Evolutionary conservation across 2,113 vertebrate species (phyloP).

Genomic region (Osmerus eperlanus): DNA sequence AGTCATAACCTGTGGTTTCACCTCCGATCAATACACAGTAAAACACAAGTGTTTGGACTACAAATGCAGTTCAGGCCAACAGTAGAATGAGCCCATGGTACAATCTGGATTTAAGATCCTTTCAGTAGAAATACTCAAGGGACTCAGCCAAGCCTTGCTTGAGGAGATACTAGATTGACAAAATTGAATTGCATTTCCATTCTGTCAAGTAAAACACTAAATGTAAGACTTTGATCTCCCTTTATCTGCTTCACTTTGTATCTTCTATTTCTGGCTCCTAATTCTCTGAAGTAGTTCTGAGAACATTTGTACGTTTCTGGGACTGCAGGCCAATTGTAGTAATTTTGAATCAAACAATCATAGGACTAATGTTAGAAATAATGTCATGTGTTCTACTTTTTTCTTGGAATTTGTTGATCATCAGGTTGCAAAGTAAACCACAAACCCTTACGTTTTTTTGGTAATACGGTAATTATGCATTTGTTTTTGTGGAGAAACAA

Average conservation of each 20-base stretch:
- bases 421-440: too few species aligned
- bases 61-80: not conserved
- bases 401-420: too few species aligned
- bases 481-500: too few species aligned
- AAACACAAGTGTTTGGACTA: not conserved
- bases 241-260: constrained; percentile 12
- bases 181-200: constrained; percentile 6
- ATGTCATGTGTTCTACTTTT: too few species aligned
- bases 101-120: not conserved
- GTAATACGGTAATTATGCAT: too few species aligned
- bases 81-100: not conserved
- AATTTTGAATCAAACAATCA: not conserved
- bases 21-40: not conserved
- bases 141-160: not conserved
- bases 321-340: not conserved
- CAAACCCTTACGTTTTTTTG: too few species aligned
- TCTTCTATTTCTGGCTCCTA: constrained; percentile 13
- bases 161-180: constrained; percentile 15
- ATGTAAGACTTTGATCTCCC: constrained; percentile 11
- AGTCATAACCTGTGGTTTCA: not conserved
- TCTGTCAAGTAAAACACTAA: not conserved
- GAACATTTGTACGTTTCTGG: not conserved
- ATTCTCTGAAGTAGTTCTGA: not conserved
- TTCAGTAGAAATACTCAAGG: constrained; percentile 6
- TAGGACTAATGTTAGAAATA: not conserved